Evolutionary conservation across 1,140 invertebrate genomes (phyloP).

Genomic region (Cephus cinctus): DNA sequence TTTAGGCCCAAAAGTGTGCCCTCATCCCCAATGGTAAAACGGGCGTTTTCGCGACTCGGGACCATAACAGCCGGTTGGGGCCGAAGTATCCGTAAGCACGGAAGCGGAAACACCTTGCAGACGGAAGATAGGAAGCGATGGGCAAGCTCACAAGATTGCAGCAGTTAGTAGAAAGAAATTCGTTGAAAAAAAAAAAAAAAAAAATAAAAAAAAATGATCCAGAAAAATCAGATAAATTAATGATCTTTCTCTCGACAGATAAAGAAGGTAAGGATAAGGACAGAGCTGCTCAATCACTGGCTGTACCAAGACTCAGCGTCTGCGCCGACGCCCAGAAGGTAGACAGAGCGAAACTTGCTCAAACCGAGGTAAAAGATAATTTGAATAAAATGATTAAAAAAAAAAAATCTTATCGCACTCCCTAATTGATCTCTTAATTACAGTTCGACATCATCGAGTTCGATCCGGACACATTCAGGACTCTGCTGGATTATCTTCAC

Average conservation of each 20-base stretch:
- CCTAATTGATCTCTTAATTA: conserved; percentile 37
- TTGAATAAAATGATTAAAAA: too few species aligned
- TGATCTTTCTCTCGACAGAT: conserved; percentile 51
- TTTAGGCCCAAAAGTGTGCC: conserved; percentile 87
- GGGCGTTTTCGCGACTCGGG: conserved; percentile 84
- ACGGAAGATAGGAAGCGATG: conserved; percentile 88
- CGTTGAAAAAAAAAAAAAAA: not conserved
- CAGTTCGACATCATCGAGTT: conserved; percentile 95
- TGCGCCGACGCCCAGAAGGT: conserved; percentile 93
- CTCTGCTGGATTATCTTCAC: conserved; percentile 88
- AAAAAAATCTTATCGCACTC: too few species aligned
- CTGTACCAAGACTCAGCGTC: conserved; percentile 84
- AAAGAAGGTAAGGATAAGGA: conserved; percentile 77
- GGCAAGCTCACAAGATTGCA: conserved; percentile 89
- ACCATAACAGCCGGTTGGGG: conserved; percentile 90
- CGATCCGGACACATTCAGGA: conserved; percentile 89
- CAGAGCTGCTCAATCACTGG: conserved; percentile 65
- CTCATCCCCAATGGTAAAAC: conserved; percentile 91
- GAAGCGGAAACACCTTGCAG: conserved; percentile 67
- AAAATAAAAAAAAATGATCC: conserved; percentile 13
- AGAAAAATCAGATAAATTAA: conserved; percentile 2
- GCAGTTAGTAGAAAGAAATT: conserved; percentile 77
- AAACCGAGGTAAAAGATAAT: conserved; percentile 75
- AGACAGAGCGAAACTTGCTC: conserved; percentile 84
- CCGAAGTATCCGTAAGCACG: conserved; percentile 76